Evolutionary conservation across 1,140 invertebrate genomes (phyloP).

Genomic region (Ceratitis capitata): DNA sequence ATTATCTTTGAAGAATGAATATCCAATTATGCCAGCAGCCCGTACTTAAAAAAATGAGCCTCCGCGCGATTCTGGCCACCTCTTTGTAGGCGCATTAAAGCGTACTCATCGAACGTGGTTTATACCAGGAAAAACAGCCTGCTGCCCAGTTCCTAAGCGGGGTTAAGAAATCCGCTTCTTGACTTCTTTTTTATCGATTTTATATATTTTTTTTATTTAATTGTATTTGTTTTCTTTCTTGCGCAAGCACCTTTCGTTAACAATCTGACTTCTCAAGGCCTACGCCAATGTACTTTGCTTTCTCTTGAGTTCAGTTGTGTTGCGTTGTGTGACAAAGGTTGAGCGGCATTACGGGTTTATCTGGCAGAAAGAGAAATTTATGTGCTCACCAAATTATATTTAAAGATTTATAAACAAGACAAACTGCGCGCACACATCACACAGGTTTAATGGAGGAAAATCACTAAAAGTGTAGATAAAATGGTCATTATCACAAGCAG

Average conservation of each 20-base stretch:
- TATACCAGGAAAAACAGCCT: too few species aligned
- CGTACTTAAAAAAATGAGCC: too few species aligned
- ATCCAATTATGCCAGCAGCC: too few species aligned
- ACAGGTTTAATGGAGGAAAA: background rate
- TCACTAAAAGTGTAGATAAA: conserved; percentile 11
- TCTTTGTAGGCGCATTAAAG: too few species aligned
- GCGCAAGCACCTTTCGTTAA: background rate
- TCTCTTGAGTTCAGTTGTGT: background rate
- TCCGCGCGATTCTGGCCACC: too few species aligned
- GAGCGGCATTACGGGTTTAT: conserved; percentile 56
- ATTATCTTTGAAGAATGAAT: too few species aligned
- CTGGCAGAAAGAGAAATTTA: conserved; percentile 55
- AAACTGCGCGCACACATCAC: too few species aligned
- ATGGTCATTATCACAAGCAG: background rate
- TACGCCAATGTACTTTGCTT: background rate
- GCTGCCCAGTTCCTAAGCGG: too few species aligned
- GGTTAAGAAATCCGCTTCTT: too few species aligned
- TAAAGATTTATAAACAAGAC: background rate
- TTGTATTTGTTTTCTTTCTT: background rate
- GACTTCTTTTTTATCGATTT: background rate
- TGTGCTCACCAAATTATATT: background rate
- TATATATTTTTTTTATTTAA: background rate
- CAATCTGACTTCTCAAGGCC: background rate
- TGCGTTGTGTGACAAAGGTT: conserved; percentile 39
- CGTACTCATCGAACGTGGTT: too few species aligned